Evolutionary conservation across 2,888 invertebrate species (phyloP), one percentile per base, ranked within the genome.

Genomic region (Himalopsyche kuldschensis): DNA sequence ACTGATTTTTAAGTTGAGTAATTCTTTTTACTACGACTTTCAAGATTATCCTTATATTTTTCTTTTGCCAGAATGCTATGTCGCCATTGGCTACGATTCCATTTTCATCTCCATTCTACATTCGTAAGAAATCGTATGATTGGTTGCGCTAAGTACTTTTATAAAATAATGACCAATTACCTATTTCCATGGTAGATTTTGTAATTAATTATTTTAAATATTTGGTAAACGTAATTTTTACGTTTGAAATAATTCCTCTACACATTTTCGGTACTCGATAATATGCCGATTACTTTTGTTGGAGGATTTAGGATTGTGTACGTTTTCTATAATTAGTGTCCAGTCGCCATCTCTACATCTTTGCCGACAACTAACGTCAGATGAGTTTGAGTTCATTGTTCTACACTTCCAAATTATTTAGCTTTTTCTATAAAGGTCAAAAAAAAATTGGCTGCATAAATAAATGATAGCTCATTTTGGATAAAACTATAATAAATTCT

Each of bases 291-390:
- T 55, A 55, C 55, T 20, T 55, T 55, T 5, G 15, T 24, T 20
- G 55, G n/a, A 24, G n/a, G 31, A 24, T 30, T 30, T 11, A 31
- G 30, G 55, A 82, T 75, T 76, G 82, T 79, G 47, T 48, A 79
- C 78, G 75, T 83, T 77, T 83, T 83, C 83, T 83, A 83, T 83
- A 83, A 83, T 83, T 83, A 83, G 83, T 83, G 83, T 76, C 78
- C 83, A 78, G 83, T 83, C 83, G 83, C 83, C 83, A 83, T 83
- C 83, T 83, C 83, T 83, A 80, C 55, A 82, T 41, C 55, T 81
- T 82, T 35, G 82, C 69, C 83, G 83, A 80, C 80, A 80, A 69
- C 55, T 82, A 80, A 82, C 82, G 84, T 84, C 84, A 82, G 80
- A 80, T 63, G 47, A 79, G 75, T 82, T 79, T 48, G 82, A 82